phyloP scores from a whole-genome alignment of 2,113 vertebrate species.

The Oenanthe oenanthe region DNA sequence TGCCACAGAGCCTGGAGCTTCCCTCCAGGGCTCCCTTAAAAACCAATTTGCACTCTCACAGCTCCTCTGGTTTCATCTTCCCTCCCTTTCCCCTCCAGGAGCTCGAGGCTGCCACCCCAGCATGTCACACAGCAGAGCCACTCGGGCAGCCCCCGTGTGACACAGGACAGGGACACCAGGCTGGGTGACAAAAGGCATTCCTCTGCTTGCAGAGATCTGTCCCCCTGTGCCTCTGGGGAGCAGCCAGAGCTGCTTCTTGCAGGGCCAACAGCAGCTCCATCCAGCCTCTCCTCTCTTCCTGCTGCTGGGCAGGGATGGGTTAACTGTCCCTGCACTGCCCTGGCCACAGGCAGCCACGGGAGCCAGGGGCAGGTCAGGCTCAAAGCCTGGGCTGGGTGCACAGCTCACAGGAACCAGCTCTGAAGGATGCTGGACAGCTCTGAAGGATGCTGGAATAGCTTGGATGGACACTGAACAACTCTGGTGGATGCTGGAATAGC shows the following conservation, averaged over 20 bases:
- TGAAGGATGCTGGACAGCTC: background rate
- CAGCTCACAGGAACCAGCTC: background rate
- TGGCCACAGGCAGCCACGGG: background rate
- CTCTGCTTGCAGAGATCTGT: background rate
- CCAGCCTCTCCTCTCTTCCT: background rate
- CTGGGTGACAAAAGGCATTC: slow-evolving; percentile 22
- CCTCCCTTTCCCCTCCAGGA: background rate
- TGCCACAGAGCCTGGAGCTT: accelerated
- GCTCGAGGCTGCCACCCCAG: background rate
- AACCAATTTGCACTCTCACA: background rate
- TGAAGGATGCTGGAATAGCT: background rate
- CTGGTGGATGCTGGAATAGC: background rate
- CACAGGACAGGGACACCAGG: background rate
- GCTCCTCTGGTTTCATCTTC: background rate
- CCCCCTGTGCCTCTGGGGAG: background rate
- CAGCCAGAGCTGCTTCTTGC: background rate
- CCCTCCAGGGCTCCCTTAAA: background rate
- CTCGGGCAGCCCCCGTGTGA: background rate
- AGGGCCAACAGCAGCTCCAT: background rate
- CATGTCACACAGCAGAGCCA: background rate
- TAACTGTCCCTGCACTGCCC: background rate
- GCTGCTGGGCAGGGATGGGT: accelerated
- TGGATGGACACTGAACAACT: background rate
- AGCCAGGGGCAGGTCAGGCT: background rate
- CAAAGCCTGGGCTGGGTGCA: accelerated